Evolutionary conservation across 2,113 vertebrate species (phyloP), one percentile per base, ranked within the genome.

Genomic region (Cyanoliseus patagonus): DNA sequence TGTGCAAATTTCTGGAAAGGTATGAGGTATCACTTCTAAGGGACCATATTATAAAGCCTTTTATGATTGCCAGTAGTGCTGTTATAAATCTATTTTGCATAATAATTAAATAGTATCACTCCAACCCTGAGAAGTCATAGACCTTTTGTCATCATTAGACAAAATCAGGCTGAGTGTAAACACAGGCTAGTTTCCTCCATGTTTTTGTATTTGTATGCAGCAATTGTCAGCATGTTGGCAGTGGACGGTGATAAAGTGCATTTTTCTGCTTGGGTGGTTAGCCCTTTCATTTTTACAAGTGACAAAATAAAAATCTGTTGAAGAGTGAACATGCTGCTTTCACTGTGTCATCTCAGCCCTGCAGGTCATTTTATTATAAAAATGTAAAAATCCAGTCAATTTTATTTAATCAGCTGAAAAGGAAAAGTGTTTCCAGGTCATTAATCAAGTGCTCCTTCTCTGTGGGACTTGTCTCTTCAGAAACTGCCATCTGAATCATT

Each of bases 331-430:
- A 98, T 97, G 98, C 98, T 98, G 98, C 98, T 98, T 98, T 98
- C 98, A 98, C 98, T 98, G 98, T 99, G 98, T 98, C 98, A 98
- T 98, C 98, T 98, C 97, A 98, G 98, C 98, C 98, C 98, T 97
- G 98, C 97, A 35, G 98, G 98, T 99, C 98, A 99, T 98, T 99
- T 99, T 99, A 99, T 99, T 99, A 99, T 98, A 99, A 99, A 98
- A 99, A 99, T 98, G 98, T 98, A 98, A 99, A 99, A 99, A 99
- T 99, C 98, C 97, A 99, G 98, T 99, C 98, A 98, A 98, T 99
- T 99, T 99, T 99, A 99, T 99, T 99, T 99, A 99, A 99, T 99
- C 99, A 99, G 98, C 99, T 99, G 99, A 99, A 99, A 99, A 99
- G 98, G 98, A 98, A 99, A 98, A 98, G 98, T 98, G 98, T 99